Percentiles rank a stretch among this genome's conserved stretches.
Evolutionary conservation across 2,113 vertebrate genomes (phyloP).

Genomic region (Petaurus breviceps): DNA sequence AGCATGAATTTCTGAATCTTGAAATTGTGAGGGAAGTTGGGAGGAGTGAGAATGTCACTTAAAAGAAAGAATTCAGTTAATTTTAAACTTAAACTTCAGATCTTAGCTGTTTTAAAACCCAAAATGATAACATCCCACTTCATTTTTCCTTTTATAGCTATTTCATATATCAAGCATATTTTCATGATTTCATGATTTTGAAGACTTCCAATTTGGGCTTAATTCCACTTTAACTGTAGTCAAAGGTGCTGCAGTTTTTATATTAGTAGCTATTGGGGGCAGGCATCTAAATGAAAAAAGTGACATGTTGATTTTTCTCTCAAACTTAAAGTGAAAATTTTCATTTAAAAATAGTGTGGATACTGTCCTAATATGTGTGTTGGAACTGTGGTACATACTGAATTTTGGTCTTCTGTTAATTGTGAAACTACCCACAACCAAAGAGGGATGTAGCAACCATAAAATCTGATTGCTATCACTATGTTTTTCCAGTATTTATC

Average conservation of each 20-base stretch:
- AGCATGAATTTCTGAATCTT: neutral
- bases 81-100: neutral
- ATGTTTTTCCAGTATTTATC: neutral
- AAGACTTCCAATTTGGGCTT: slow-evolving; percentile 55
- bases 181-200: slow-evolving; percentile 18
- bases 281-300: slow-evolving; percentile 52
- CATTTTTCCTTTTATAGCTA: slow-evolving; percentile 44
- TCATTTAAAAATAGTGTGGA: neutral
- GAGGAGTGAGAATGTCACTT: neutral
- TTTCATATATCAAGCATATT: slow-evolving; percentile 16
- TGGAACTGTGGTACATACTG: neutral
- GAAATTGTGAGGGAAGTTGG: neutral
- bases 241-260: neutral
- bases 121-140: neutral
- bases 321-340: neutral
- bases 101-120: slow-evolving; percentile 40
- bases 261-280: slow-evolving; percentile 1
- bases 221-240: slow-evolving; percentile 44
- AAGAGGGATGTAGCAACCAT: neutral
- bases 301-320: slow-evolving; percentile 23
- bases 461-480: neutral
- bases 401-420: slow-evolving; percentile 10
- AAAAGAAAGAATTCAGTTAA: neutral
- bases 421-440: slow-evolving; percentile 5
- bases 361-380: neutral